phyloP scores from a whole-genome alignment of 2,888 invertebrate species.

The Cordilura impudica region DNA sequence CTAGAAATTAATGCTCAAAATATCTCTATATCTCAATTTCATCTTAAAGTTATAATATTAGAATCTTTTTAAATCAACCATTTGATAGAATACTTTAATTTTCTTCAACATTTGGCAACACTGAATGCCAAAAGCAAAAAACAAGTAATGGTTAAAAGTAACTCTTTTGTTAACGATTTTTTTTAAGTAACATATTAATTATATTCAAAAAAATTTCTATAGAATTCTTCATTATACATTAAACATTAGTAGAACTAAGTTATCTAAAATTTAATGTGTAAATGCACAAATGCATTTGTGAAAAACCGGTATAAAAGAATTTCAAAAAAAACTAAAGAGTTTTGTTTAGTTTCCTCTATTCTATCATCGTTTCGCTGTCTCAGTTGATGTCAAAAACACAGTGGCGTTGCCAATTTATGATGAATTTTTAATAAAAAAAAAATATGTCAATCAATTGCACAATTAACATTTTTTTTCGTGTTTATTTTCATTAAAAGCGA shows the following conservation, averaged over 20 bases:
- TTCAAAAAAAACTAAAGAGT: background rate
- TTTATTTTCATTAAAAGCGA: background rate
- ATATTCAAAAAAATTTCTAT: background rate
- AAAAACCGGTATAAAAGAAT: conserved; percentile 38
- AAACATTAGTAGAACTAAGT: background rate
- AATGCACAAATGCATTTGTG: background rate
- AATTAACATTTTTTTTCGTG: conserved; percentile 9
- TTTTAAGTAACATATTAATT: background rate
- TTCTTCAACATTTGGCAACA: too few species aligned
- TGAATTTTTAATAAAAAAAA: conserved; percentile 8
- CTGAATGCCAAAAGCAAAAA: background rate
- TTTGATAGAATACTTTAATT: too few species aligned
- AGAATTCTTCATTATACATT: too few species aligned
- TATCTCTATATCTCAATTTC: too few species aligned
- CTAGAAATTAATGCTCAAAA: too few species aligned
- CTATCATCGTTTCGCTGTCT: background rate
- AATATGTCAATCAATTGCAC: conserved; percentile 48
- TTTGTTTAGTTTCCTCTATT: conserved; percentile 1
- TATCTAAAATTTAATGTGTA: background rate
- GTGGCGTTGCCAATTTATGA: conserved; percentile 51
- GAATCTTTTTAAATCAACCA: too few species aligned
- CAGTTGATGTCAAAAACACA: conserved; percentile 44
- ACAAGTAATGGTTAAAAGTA: background rate
- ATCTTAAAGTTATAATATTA: too few species aligned
- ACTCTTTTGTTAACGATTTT: background rate